Conservation (phyloP, 92 coral and sea anemone species). For the Ricordea florida region DNA sequence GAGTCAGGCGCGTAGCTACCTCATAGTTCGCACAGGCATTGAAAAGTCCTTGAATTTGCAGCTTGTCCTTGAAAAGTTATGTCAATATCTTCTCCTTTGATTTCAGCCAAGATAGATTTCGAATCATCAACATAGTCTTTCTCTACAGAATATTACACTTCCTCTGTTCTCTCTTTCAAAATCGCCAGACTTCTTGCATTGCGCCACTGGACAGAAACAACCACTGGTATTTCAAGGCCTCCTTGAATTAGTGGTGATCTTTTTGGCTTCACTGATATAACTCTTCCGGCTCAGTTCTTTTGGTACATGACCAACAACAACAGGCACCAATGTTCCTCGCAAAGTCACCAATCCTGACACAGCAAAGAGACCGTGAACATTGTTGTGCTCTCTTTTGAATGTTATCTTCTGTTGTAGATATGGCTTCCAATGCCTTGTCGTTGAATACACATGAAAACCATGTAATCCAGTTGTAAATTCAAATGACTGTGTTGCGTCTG, state of each 20-base stretch:
- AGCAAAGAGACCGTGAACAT: constrained; percentile 38
- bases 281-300: constrained; percentile 51
- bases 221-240: constrained; percentile 54
- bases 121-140: background rate
- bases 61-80: too few species aligned
- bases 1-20: too few species aligned
- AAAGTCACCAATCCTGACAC: constrained; percentile 34
- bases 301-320: constrained; percentile 51
- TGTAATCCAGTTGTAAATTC: constrained; percentile 66
- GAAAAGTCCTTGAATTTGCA: too few species aligned
- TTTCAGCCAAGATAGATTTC: background rate
- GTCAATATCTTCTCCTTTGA: background rate
- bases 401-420: constrained; percentile 10
- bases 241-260: constrained; percentile 62
- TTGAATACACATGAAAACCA: constrained; percentile 62
- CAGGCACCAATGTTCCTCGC: constrained; percentile 32
- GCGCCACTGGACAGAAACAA: constrained; percentile 30
- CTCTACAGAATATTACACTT: constrained; percentile 13
- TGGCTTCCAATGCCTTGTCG: constrained; percentile 31
- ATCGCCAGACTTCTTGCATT: constrained; percentile 32
- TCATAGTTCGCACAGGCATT: too few species aligned
- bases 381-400: constrained; percentile 48
- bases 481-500: constrained; percentile 59
- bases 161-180: constrained; percentile 31
- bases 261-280: constrained; percentile 34